Percentiles rank a stretch among this genome's conserved stretches.
Evolutionary conservation across 2,888 invertebrate genomes (phyloP).

Genomic region (Geotrupes spiniger): DNA sequence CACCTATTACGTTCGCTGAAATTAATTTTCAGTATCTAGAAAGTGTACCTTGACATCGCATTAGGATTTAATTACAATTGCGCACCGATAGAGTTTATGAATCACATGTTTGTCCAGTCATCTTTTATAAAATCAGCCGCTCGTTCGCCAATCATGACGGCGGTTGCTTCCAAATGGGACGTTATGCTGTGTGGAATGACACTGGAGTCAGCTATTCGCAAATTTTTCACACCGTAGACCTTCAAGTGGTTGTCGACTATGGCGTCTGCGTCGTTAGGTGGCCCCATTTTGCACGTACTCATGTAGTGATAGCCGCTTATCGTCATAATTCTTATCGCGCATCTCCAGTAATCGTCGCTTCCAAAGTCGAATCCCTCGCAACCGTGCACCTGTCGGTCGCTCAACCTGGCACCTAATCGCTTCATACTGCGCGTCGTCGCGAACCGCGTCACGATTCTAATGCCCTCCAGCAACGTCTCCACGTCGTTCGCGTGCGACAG

Average conservation of each 20-base stretch:
- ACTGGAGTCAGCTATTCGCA: slow-evolving; percentile 67
- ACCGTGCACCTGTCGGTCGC: slow-evolving; percentile 44
- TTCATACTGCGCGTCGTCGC: slow-evolving; percentile 51
- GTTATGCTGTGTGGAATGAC: slow-evolving; percentile 64
- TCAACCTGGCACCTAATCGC: slow-evolving; percentile 49
- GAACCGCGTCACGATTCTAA: slow-evolving; percentile 52
- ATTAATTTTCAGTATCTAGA: too few species aligned
- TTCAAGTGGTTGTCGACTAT: slow-evolving; percentile 64
- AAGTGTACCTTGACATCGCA: too few species aligned
- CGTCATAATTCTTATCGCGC: slow-evolving; percentile 58
- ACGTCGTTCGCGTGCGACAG: slow-evolving; percentile 58
- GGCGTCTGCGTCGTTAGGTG: slow-evolving; percentile 56
- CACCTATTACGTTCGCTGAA: too few species aligned
- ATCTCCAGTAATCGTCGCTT: slow-evolving; percentile 65
- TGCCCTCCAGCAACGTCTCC: slow-evolving; percentile 35
- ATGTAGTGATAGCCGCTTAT: slow-evolving; percentile 52
- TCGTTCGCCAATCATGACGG: slow-evolving; percentile 71
- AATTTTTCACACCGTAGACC: slow-evolving; percentile 58
- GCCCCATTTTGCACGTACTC: slow-evolving; percentile 71
- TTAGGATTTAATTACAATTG: too few species aligned
- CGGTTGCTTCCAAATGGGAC: slow-evolving; percentile 65
- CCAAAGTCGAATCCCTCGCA: slow-evolving; percentile 47
- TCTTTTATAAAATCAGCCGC: slow-evolving; percentile 46
- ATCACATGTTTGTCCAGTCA: too few species aligned
- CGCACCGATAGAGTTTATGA: too few species aligned